Evolutionary conservation across 2,797 vertebrate genomes (phyloP).

Genomic region (Schizopygopsis malacanthus): DNA sequence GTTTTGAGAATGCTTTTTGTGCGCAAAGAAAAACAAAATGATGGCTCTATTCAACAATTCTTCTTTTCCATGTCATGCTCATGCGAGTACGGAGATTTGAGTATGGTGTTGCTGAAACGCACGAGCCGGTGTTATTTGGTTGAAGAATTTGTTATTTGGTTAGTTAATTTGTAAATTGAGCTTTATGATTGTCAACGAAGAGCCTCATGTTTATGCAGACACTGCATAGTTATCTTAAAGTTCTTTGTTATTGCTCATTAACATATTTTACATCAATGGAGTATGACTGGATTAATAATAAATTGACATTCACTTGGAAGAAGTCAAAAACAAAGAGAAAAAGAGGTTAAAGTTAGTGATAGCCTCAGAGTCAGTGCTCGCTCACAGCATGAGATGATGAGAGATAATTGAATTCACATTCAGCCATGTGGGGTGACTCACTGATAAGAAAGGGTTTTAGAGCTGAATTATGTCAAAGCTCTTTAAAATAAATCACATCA

Average conservation of each 20-base stretch:
- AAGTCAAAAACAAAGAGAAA: slow-evolving; percentile 42
- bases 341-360: slow-evolving; percentile 58
- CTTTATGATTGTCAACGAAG: neutral
- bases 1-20: neutral
- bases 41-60: neutral
- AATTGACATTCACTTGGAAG: slow-evolving; percentile 70
- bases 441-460: slow-evolving; percentile 67
- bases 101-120: neutral
- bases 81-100: neutral
- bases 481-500: slow-evolving; percentile 77
- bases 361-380: slow-evolving; percentile 49
- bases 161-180: neutral
- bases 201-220: neutral
- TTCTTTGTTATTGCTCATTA: slow-evolving; percentile 40
- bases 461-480: slow-evolving; percentile 73
- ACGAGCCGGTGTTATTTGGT: neutral
- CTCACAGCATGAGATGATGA: slow-evolving; percentile 69
- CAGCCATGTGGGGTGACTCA: slow-evolving; percentile 69
- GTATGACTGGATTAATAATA: slow-evolving; percentile 58
- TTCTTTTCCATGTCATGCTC: neutral
- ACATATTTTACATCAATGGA: slow-evolving; percentile 16
- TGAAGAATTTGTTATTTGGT: neutral
- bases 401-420: slow-evolving; percentile 79
- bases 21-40: neutral
- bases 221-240: slow-evolving; percentile 15